Evolutionary conservation across 2,888 invertebrate genomes (phyloP).

Genomic region (Tenodera sinensis): DNA sequence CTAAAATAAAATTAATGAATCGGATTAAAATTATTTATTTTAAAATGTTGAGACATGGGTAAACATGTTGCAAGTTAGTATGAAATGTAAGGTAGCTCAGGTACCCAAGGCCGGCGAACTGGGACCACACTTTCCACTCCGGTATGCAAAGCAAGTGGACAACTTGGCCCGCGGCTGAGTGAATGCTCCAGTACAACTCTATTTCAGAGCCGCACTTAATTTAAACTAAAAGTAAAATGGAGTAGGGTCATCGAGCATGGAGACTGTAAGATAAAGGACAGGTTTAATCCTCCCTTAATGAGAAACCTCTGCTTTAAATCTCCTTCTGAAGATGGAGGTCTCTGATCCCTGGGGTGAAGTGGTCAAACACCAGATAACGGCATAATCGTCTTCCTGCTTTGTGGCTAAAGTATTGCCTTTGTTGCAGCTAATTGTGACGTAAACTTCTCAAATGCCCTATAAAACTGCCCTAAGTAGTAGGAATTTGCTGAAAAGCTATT

Average conservation of each 20-base stretch:
- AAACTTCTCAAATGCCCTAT: too few relatives aligned
- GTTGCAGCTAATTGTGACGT: too few relatives aligned
- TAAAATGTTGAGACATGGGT: too few relatives aligned
- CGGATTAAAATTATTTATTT: too few relatives aligned
- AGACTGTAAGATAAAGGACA: not conserved
- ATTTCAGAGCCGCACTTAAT: constrained; percentile 4
- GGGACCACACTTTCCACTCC: not conserved
- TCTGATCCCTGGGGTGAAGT: not conserved
- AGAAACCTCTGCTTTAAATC: not conserved
- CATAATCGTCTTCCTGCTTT: not conserved
- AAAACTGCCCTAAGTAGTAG: too few relatives aligned
- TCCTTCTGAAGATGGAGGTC: not conserved
- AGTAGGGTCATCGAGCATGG: not conserved
- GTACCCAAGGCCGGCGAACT: not conserved
- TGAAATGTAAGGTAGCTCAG: not conserved
- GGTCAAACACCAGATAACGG: not conserved
- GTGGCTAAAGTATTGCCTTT: too few relatives aligned
- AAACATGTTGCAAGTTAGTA: too few relatives aligned
- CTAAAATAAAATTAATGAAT: too few relatives aligned
- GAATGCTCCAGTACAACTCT: constrained; percentile 1
- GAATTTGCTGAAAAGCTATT: too few relatives aligned
- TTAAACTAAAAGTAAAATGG: not conserved
- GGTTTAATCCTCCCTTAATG: not conserved
- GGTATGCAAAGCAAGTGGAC: constrained; percentile 1
- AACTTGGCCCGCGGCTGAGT: not conserved